phyloP scores from a whole-genome alignment of 2,797 vertebrate species.

The Typhlichthys subterraneus region DNA sequence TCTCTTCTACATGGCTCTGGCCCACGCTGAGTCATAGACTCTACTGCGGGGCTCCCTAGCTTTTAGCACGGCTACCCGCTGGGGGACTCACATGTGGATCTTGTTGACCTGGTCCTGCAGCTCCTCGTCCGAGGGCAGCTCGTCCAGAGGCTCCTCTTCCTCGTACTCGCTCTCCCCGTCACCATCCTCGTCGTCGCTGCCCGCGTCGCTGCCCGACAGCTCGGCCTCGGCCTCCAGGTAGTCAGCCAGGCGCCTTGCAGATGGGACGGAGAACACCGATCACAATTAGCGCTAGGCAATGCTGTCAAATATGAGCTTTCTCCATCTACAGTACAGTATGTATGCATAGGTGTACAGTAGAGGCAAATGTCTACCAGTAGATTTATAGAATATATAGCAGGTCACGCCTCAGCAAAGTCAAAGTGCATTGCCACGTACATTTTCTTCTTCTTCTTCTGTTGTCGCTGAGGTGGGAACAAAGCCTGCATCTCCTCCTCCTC shows the following conservation, averaged over 20 bases:
- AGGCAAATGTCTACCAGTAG: too few relatives aligned
- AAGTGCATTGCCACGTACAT: slow-evolving; percentile 72
- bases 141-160: slow-evolving; percentile 89
- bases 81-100: slow-evolving; percentile 91
- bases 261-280: neutral
- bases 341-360: too few relatives aligned
- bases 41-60: too few relatives aligned
- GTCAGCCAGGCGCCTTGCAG: slow-evolving; percentile 79
- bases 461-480: slow-evolving; percentile 71
- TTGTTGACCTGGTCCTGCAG: slow-evolving; percentile 92
- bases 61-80: too few relatives aligned
- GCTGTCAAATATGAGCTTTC: neutral
- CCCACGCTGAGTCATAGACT: too few relatives aligned
- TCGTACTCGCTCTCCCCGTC: slow-evolving; percentile 88
- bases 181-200: slow-evolving; percentile 89
- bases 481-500: slow-evolving; percentile 83
- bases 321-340: too few relatives aligned
- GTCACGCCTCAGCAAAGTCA: neutral
- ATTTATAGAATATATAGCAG: too few relatives aligned
- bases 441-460: slow-evolving; percentile 84
- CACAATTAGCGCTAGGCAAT: neutral
- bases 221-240: slow-evolving; percentile 95
- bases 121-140: slow-evolving; percentile 89
- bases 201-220: slow-evolving; percentile 90
- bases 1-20: too few relatives aligned